phyloP scores from a whole-genome alignment of 2,888 invertebrate species.

The Nasonovia ribisnigri region DNA sequence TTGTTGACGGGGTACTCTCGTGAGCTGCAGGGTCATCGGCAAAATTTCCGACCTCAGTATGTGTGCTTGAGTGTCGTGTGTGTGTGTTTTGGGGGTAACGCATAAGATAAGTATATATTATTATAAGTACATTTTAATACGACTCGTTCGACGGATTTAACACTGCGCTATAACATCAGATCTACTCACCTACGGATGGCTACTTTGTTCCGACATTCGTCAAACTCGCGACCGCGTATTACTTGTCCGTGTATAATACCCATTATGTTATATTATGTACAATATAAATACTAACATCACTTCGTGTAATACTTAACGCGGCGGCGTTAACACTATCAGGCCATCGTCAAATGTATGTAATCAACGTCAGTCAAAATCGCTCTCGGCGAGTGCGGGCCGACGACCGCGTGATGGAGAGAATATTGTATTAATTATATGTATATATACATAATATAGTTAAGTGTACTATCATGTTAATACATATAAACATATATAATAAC shows the following conservation, averaged over 20 bases:
- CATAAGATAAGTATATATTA: not conserved
- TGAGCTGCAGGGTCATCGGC: not conserved
- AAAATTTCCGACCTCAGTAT: not conserved
- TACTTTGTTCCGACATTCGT: not conserved
- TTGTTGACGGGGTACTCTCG: not conserved
- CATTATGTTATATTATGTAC: not conserved
- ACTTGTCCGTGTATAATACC: not conserved
- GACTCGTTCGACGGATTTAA: not conserved
- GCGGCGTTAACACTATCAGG: not conserved
- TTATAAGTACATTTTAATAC: not conserved
- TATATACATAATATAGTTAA: not conserved
- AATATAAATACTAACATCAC: not conserved
- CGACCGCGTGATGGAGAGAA: not conserved
- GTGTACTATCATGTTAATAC: not conserved
- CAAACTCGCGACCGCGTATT: not conserved
- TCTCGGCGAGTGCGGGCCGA: not conserved
- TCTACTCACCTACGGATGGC: not conserved
- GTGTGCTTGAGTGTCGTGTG: not conserved
- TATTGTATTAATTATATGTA: not conserved
- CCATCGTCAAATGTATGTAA: not conserved
- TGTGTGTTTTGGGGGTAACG: not conserved
- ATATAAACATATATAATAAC: not conserved
- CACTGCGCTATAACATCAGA: not conserved
- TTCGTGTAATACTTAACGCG: not conserved
- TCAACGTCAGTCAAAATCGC: constrained; percentile 5